phyloP scores from a whole-genome alignment of 2,797 vertebrate species.

The Poecilia picta region DNA sequence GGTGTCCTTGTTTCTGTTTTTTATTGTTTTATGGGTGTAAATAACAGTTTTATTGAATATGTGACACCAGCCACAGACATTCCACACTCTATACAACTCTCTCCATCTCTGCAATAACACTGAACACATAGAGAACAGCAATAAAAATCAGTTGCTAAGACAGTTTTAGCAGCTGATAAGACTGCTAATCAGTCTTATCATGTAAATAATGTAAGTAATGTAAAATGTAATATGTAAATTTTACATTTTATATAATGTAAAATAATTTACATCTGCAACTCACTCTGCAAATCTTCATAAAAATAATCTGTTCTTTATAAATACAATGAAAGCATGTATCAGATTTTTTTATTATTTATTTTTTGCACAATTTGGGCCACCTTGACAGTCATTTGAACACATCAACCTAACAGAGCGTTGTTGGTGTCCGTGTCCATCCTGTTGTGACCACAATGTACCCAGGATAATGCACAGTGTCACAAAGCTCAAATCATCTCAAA shows the following conservation, averaged over 20 bases:
- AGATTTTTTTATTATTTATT: too few species aligned
- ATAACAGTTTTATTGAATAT: conserved; percentile 71
- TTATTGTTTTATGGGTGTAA: conserved; percentile 42
- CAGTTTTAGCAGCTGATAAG: too few species aligned
- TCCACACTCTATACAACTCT: conserved; percentile 53
- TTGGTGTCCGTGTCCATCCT: neutral
- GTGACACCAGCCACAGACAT: conserved; percentile 62
- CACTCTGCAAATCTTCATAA: neutral
- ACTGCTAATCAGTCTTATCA: neutral
- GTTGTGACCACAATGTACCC: neutral
- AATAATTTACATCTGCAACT: neutral
- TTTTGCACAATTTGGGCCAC: neutral
- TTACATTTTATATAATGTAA: too few species aligned
- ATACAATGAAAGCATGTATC: neutral
- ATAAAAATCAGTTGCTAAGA: conserved; percentile 4
- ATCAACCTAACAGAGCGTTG: neutral
- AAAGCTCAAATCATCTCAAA: neutral
- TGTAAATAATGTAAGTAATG: too few species aligned
- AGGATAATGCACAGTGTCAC: neutral
- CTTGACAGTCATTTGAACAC: neutral
- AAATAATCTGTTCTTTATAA: neutral
- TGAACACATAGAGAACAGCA: neutral
- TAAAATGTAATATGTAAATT: too few species aligned
- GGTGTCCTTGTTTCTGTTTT: conserved; percentile 55
- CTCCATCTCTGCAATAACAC: conserved; percentile 57